Base-by-base conservation (phyloP, 2,797 vertebrate species). In the Remorina albescens region DNA sequence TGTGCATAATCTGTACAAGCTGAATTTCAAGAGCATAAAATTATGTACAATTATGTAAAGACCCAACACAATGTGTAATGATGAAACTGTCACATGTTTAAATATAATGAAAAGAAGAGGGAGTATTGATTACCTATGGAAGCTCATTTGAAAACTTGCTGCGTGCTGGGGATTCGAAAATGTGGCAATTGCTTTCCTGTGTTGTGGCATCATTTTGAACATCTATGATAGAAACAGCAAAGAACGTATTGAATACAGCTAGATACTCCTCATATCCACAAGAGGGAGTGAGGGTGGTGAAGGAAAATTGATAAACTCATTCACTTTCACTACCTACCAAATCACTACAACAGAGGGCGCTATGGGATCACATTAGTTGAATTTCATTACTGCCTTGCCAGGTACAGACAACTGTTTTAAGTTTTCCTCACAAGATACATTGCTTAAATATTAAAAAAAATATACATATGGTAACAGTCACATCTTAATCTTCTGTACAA, bases 201-300 rank as follows among this genome's bases (percentile, higher is more conserved):
- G 97, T 82, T 97, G 96, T 39, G 97, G 98, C 73, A 99, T 93
- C 98, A 99, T 97, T 91, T 96, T 95, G 83, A 99, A 96, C 95
- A 94, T 97, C 98, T 99, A 85, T 15, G 16, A 77, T 49, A 88
- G 46, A 78, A 84, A 65, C 1, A 15, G 18, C 32, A 28, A 62
- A 53, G 25, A 8, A 34, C 37, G 50, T 28, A 60, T 16, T 36
- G 8, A 47, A 68, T 39, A 19, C 6, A 53, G 41, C 25, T 19
- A 21, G 1, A 67, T 56, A 39, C 73, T 42, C 30, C 16, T 39
- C 10, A 68, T 16, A 44, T 71, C 82, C 86, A 62, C 81, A 63
- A 83, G 86, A 76, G 87, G 84, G 86, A 84, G 81, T 42, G 74
- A 69, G 84, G 80, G 80, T 78, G 82, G 75, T 67, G 83, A 58